Evolutionary conservation across 2,797 vertebrate species (phyloP), one percentile per base, ranked within the genome.

Genomic region (Gila robusta): DNA sequence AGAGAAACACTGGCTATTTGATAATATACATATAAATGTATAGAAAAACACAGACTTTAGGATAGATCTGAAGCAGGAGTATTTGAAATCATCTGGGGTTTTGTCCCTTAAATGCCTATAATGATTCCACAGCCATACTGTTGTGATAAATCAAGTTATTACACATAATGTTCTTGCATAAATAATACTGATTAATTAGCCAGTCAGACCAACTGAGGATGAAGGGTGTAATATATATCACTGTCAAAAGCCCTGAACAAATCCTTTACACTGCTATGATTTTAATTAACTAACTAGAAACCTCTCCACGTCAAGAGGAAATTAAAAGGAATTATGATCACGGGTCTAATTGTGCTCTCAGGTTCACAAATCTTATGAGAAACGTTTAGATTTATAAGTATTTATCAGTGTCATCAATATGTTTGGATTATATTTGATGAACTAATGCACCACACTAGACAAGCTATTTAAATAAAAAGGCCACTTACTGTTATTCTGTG

Each of bases 121-220:
- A 84, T 84, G 74, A 70, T 76, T 52, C 82, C 72, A 23, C 32
- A 70, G 49, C 26, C 62, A 39, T 41, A 72, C 32, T 74, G 69
- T 39, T 70, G 52, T 49, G 66, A 66, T 72, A 79, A 80, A 87
- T 87, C 83, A 81, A 87, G 67, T 73, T 76, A 83, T 83, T 81
- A 44, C 64, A 52, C 64, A 69, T 90, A 93, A 93, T 84, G 77
- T 32, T 84, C 62, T 83, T 90, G 90, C 94, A 95, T 95, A 95
- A 96, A 95, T 96, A 95, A 96, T 94, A 88, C 94, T 94, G 95
- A 96, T 96, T 95, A 96, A 96, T 96, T 95, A 94, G 93, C 92
- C 91, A 94, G 95, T 95, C 94, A 94, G 91, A 94, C 93, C 91
- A 93, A 93, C 62, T 94, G 94, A 95, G 93, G 93, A 94, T 96